These are phyloP conservation scores for Imbricaverruca yamaguchii DNA, from an alignment of 2,888 invertebrate species.

Conservation along the genomic window DNA sequence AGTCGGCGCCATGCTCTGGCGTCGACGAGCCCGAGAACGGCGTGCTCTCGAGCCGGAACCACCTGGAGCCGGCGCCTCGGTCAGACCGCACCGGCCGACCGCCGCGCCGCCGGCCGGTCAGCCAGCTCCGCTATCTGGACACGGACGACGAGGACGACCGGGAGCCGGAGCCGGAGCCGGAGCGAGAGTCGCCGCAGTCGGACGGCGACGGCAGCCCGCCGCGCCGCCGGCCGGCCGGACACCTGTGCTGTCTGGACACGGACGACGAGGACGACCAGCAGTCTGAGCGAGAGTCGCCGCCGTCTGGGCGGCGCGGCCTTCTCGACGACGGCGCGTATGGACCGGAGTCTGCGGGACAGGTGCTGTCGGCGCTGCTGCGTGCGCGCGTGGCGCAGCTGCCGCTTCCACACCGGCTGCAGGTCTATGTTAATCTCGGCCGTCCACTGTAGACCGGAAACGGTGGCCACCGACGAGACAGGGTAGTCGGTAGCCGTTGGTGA, in stretches of 20 bases:
- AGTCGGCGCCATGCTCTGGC: conserved; percentile 21
- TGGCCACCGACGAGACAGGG: too few relatives aligned
- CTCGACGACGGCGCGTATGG: too few relatives aligned
- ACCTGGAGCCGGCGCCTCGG: background rate
- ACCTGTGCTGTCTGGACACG: background rate
- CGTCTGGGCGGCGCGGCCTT: background rate
- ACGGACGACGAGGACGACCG: background rate
- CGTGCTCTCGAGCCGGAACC: background rate
- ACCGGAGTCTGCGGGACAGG: background rate
- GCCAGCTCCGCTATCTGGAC: background rate
- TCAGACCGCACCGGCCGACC: background rate
- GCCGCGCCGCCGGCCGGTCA: background rate
- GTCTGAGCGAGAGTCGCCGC: background rate
- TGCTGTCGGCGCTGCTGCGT: background rate
- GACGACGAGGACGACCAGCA: background rate
- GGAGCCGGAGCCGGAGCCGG: background rate
- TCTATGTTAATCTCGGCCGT: background rate
- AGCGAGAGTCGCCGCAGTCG: background rate
- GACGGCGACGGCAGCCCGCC: background rate
- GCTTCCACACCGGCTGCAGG: background rate
- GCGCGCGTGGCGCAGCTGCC: background rate
- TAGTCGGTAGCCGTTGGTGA: too few relatives aligned
- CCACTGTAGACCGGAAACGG: background rate
- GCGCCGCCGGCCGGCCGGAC: background rate
- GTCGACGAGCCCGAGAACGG: conserved; percentile 9